Conservation (phyloP, 2,888 invertebrate species). For the Arctia plantaginis region DNA sequence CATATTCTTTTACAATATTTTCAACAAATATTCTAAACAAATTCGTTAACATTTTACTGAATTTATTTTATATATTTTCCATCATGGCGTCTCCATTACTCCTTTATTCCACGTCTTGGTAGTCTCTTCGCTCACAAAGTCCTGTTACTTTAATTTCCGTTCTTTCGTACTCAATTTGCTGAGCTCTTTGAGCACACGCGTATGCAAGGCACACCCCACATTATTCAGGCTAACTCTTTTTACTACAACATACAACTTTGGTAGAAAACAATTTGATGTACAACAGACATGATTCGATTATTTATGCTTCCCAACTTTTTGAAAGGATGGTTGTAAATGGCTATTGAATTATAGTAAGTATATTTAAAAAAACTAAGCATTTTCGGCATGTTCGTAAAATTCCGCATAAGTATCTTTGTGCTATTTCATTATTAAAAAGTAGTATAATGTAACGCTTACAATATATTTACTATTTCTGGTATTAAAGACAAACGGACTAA, state of each 20-base stretch:
- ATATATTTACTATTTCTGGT: too few species aligned
- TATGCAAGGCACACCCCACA: conserved; percentile 56
- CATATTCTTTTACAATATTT: neutral
- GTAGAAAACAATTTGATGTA: conserved; percentile 33
- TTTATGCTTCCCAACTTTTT: conserved; percentile 12
- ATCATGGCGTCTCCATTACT: conserved; percentile 3
- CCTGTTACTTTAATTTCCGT: conserved; percentile 75
- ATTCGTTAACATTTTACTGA: too few species aligned
- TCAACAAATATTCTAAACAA: too few species aligned
- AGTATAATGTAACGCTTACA: neutral
- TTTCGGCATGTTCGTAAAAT: neutral
- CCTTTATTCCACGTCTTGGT: neutral
- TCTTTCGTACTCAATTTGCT: conserved; percentile 67
- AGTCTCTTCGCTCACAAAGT: conserved; percentile 30
- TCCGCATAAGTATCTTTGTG: neutral
- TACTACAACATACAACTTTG: conserved; percentile 34
- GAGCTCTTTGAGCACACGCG: conserved; percentile 61
- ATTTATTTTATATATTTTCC: neutral
- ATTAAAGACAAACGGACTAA: too few species aligned
- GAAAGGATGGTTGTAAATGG: neutral
- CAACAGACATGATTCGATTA: conserved; percentile 25
- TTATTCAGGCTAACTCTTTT: conserved; percentile 55
- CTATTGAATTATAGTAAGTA: neutral
- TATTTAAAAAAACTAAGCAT: neutral
- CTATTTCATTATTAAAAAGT: neutral